phyloP scores from a whole-genome alignment of 2,888 invertebrate genomes.

The Leptura quadrifasciata region DNA sequence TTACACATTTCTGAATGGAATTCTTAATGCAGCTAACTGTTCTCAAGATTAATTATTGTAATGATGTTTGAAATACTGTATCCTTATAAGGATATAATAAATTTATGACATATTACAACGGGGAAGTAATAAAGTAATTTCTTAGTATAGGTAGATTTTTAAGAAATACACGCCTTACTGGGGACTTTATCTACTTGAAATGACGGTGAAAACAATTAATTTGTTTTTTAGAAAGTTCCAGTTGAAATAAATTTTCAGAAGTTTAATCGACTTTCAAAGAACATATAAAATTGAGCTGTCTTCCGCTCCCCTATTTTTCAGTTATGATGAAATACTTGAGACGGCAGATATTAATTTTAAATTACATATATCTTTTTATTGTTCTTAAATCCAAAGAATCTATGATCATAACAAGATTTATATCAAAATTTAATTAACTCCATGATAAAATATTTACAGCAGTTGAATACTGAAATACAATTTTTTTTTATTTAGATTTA shows the following conservation, averaged over 20 bases:
- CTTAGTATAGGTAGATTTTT: neutral
- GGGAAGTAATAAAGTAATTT: constrained; percentile 18
- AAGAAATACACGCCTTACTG: constrained; percentile 5
- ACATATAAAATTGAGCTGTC: too few relatives aligned
- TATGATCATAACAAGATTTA: too few relatives aligned
- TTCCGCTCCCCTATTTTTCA: too few relatives aligned
- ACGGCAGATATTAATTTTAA: too few relatives aligned
- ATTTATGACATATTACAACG: constrained; percentile 9
- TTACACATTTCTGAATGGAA: neutral
- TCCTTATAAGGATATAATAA: constrained; percentile 16
- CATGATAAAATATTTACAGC: too few relatives aligned
- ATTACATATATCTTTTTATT: too few relatives aligned
- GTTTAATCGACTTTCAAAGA: too few relatives aligned
- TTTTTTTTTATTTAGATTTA: neutral
- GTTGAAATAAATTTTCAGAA: too few relatives aligned
- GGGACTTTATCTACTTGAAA: neutral
- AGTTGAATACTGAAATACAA: neutral
- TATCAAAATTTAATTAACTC: too few relatives aligned
- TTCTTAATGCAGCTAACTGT: constrained; percentile 6
- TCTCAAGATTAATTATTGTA: constrained; percentile 23
- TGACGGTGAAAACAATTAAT: neutral
- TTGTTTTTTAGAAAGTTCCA: too few relatives aligned
- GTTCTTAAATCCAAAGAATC: too few relatives aligned
- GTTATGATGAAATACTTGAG: too few relatives aligned
- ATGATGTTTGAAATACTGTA: constrained; percentile 8